Evolutionary conservation across 2,113 vertebrate species (phyloP).

Genomic region (Proterorhinus semilunaris): DNA sequence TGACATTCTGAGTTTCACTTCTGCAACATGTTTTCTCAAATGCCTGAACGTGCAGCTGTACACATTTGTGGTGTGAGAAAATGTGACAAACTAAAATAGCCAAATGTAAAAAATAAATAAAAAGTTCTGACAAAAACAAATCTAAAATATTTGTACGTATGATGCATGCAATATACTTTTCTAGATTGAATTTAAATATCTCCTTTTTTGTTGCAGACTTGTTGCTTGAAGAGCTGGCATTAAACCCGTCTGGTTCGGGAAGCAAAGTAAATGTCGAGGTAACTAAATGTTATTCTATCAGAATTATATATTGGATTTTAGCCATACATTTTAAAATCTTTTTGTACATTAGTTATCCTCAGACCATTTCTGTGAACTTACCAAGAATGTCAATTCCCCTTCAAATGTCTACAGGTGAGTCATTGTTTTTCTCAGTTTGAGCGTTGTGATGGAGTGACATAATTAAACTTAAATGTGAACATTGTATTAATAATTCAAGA

Average conservation of each 20-base stretch:
- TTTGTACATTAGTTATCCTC: constrained; percentile 23
- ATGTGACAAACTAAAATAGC: neutral
- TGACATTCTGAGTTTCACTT: constrained; percentile 48
- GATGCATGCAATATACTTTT: neutral
- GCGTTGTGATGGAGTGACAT: neutral
- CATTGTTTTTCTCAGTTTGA: neutral
- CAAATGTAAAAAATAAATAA: neutral
- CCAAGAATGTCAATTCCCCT: neutral
- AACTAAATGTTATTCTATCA: neutral
- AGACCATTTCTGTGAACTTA: neutral
- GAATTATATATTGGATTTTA: neutral
- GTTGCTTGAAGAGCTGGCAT: constrained; percentile 70
- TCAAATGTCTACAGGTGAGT: constrained; percentile 46
- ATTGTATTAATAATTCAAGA: neutral
- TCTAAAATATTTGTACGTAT: neutral
- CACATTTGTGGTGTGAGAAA: neutral
- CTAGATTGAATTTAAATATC: neutral
- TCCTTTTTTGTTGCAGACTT: constrained; percentile 55
- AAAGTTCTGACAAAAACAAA: neutral
- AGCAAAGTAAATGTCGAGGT: neutral
- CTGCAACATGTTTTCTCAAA: constrained; percentile 58
- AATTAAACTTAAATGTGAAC: neutral
- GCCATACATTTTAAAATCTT: neutral
- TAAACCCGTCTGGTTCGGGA: constrained; percentile 25
- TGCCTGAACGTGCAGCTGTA: constrained; percentile 5